A percentile compares a stretch with the other conserved stretches of the same genome.
Evolutionary conservation across 2,797 vertebrate genomes (phyloP).

Genomic region (Rhinella marina): DNA sequence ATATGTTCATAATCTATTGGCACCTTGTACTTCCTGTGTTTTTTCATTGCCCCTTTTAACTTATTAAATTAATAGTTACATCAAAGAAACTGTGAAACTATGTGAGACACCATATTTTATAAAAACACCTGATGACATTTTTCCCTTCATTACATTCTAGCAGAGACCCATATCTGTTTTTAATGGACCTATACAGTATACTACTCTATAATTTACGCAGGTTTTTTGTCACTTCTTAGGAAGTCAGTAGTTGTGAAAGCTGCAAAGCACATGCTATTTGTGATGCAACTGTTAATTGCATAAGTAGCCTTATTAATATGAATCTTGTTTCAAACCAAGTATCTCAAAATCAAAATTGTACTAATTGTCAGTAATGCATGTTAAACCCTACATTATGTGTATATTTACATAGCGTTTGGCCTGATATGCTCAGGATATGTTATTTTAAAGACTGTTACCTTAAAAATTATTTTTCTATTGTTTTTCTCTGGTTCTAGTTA

Average conservation of each 20-base stretch:
- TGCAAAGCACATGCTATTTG: constrained; percentile 26
- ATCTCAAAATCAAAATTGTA: not conserved
- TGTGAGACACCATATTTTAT: not conserved
- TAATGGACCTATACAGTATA: not conserved
- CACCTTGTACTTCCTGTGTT: constrained; percentile 26
- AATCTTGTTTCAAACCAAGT: not conserved
- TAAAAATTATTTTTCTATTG: not conserved
- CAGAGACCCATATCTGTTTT: not conserved
- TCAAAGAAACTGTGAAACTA: constrained; percentile 16
- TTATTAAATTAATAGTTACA: constrained; percentile 22
- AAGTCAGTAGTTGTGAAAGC: not conserved
- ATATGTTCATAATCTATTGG: constrained; percentile 37
- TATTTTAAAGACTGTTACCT: not conserved
- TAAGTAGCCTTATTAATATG: constrained; percentile 22
- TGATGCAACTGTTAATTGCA: not conserved
- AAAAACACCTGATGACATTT: not conserved
- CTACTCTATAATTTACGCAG: not conserved
- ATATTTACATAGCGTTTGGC: not conserved
- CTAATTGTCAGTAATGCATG: not conserved
- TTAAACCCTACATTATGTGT: not conserved
- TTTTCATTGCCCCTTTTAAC: constrained; percentile 32
- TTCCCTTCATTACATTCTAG: not conserved
- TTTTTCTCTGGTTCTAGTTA: not conserved
- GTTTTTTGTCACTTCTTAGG: constrained; percentile 11
- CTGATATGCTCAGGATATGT: not conserved